phyloP scores from a whole-genome alignment of 2,797 vertebrate species.

The Anas bernieri region DNA sequence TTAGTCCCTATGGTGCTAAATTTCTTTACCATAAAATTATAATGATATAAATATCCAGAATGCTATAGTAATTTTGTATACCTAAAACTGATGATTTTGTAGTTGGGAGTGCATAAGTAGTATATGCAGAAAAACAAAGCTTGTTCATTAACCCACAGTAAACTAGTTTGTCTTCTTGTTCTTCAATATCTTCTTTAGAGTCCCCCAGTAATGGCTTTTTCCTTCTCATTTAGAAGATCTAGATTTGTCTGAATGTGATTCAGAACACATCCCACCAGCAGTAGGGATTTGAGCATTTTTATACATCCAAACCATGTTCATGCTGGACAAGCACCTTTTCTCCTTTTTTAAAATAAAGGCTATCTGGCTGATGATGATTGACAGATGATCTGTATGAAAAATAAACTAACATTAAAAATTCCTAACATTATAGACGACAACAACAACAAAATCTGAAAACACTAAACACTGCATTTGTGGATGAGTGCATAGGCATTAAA shows the following conservation, averaged over 20 bases:
- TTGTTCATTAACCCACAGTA: background rate
- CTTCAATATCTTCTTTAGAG: background rate
- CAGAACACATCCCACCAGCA: background rate
- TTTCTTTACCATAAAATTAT: background rate
- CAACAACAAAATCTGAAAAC: background rate
- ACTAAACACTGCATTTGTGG: background rate
- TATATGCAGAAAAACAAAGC: background rate
- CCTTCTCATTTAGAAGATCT: background rate
- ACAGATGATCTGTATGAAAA: background rate
- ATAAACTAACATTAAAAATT: background rate
- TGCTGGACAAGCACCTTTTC: background rate
- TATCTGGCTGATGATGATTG: background rate
- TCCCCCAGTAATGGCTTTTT: background rate
- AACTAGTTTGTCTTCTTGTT: background rate
- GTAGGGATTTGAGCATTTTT: background rate
- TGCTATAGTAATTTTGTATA: background rate
- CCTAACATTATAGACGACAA: background rate
- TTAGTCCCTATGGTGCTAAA: background rate
- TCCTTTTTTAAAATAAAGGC: background rate
- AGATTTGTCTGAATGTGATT: background rate
- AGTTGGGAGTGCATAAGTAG: background rate
- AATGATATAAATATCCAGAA: background rate
- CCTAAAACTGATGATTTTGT: background rate
- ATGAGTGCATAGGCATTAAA: background rate
- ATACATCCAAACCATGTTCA: background rate